phyloP scores from a whole-genome alignment of 2,888 invertebrate species.

The Cantharis rufa region DNA sequence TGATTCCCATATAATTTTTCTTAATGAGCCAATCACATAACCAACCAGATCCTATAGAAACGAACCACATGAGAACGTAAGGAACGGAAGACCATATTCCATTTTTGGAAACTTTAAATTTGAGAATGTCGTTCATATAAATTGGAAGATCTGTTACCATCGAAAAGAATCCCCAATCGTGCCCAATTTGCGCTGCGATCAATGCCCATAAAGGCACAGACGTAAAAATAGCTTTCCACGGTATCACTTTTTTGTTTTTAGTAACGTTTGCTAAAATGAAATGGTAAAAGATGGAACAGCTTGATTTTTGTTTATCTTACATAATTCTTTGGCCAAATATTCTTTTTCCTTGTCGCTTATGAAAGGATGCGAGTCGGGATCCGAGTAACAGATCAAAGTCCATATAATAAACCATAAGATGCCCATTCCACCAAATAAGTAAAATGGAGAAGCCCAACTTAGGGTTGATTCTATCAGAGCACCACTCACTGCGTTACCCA shows the following conservation, averaged over 20 bases:
- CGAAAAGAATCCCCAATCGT: conserved; percentile 74
- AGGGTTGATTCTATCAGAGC: conserved; percentile 66
- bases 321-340: conserved; percentile 68
- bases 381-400: conserved; percentile 56
- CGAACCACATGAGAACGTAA: conserved; percentile 69
- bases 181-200: conserved; percentile 72
- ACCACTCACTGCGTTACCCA: conserved; percentile 55
- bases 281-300: not conserved
- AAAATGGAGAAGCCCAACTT: conserved; percentile 79
- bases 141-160: conserved; percentile 73
- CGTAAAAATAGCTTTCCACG: conserved; percentile 71
- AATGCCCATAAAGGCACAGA: conserved; percentile 75
- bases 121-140: conserved; percentile 70
- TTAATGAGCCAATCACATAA: conserved; percentile 72
- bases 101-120: conserved; percentile 67
- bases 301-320: conserved; percentile 43
- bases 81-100: conserved; percentile 69
- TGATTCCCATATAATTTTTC: conserved; percentile 61
- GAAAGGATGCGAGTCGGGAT: conserved; percentile 74
- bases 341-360: conserved; percentile 73
- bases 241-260: conserved; percentile 15
- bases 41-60: conserved; percentile 66
- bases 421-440: conserved; percentile 77
- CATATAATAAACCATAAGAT: conserved; percentile 67
- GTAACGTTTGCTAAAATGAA: conserved; percentile 16